Evolutionary conservation across 2,113 vertebrate genomes (phyloP).

Genomic region (Caracal caracal): DNA sequence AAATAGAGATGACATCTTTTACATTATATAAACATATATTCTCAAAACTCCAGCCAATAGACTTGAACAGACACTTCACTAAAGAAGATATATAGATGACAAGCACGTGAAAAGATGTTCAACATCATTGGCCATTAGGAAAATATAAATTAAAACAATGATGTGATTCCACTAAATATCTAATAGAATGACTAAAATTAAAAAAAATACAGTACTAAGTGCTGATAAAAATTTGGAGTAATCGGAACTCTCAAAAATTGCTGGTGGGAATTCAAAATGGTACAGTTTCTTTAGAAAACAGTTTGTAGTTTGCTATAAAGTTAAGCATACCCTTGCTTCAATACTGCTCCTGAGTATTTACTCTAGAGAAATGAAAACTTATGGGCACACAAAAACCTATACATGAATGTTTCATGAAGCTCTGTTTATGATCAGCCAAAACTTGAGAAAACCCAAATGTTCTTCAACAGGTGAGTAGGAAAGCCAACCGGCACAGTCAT

Average conservation of each 20-base stretch:
- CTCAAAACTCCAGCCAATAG: not conserved
- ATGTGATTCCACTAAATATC: not conserved
- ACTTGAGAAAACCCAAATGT: not conserved
- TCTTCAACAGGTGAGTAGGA: not conserved
- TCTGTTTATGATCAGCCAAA: not conserved
- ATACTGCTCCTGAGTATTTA: not conserved
- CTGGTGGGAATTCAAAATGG: no score
- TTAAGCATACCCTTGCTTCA: not conserved
- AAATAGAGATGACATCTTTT: slow-evolving; percentile 80
- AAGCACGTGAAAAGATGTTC: no score
- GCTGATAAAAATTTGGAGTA: not conserved
- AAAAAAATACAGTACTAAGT: not conserved
- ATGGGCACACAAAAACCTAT: not conserved
- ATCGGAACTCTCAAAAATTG: no score
- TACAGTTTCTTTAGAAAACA: not conserved
- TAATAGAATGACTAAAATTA: not conserved
- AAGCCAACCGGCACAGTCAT: not conserved
- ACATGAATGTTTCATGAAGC: not conserved
- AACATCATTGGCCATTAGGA: no score
- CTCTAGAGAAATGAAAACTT: not conserved
- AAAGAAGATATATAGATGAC: not conserved
- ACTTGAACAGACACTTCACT: not conserved
- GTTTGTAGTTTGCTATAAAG: not conserved
- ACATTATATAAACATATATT: not conserved
- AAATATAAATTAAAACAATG: not conserved